Conservation (phyloP, 2,797 vertebrate species). For the Yasuhikotakia modesta region DNA sequence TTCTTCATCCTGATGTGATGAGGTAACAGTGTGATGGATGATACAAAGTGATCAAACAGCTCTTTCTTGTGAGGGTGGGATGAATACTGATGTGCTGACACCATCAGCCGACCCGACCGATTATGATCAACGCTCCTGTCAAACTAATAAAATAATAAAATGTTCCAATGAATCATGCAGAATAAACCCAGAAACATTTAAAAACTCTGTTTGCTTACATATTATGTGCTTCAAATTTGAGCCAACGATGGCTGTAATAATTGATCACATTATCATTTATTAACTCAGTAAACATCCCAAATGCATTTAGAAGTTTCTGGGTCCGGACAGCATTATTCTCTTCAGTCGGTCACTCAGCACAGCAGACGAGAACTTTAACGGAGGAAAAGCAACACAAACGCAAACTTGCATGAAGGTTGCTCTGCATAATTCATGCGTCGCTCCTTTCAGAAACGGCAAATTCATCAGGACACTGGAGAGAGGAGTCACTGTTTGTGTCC, state of each 20-base stretch:
- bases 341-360: slow-evolving; percentile 3
- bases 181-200: background rate
- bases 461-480: slow-evolving; percentile 80
- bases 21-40: slow-evolving; percentile 58
- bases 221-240: background rate
- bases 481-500: too few species aligned
- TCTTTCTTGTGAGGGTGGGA: slow-evolving; percentile 62
- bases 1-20: slow-evolving; percentile 50
- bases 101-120: too few species aligned
- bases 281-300: slow-evolving; percentile 18
- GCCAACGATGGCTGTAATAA: slow-evolving; percentile 23
- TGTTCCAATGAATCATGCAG: background rate
- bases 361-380: slow-evolving; percentile 19
- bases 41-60: slow-evolving; percentile 63
- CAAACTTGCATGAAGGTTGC: slow-evolving; percentile 71
- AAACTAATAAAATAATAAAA: background rate
- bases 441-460: slow-evolving; percentile 83
- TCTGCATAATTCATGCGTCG: slow-evolving; percentile 82
- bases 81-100: slow-evolving; percentile 59
- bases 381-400: slow-evolving; percentile 41
- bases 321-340: slow-evolving; percentile 26
- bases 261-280: slow-evolving; percentile 26
- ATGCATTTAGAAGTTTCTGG: slow-evolving; percentile 24
- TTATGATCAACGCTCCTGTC: slow-evolving; percentile 28
- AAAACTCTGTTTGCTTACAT: slow-evolving; percentile 1